A percentile compares a stretch with the other conserved stretches of the same genome.
Evolutionary conservation across 2,797 vertebrate genomes (phyloP).

Genomic region (Acanthornis magna): DNA sequence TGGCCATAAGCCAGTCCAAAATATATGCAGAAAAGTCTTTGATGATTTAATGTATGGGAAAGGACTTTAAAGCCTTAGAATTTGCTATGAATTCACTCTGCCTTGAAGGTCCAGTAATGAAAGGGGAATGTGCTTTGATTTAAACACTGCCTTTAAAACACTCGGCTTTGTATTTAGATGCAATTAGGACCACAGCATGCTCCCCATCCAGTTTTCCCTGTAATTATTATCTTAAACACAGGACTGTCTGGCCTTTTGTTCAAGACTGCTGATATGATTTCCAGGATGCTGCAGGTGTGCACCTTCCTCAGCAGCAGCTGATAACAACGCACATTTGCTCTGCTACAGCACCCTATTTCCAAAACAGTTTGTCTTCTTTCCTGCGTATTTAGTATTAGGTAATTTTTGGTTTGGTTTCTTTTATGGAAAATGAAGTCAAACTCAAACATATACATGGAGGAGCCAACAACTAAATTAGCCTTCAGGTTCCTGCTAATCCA

Average conservation of each 20-base stretch:
- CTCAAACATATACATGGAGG: neutral
- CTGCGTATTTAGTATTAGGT: neutral
- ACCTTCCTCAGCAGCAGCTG: conserved; percentile 6
- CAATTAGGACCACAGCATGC: conserved; percentile 54
- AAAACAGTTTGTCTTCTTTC: neutral
- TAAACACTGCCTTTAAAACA: conserved; percentile 22
- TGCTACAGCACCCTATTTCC: neutral
- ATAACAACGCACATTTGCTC: neutral
- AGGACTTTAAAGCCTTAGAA: conserved; percentile 55
- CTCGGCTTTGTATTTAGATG: conserved; percentile 45
- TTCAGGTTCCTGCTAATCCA: neutral
- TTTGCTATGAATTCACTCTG: conserved; percentile 32
- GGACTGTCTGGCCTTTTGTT: conserved; percentile 22
- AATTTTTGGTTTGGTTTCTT: neutral
- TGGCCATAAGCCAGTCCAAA: neutral
- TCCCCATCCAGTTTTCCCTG: conserved; percentile 28
- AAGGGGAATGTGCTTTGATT: conserved; percentile 50
- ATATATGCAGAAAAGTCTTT: conserved; percentile 24
- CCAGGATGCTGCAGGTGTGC: conserved; percentile 43
- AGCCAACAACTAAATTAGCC: neutral
- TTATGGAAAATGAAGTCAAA: neutral
- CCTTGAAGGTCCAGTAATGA: conserved; percentile 57
- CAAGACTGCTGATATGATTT: conserved; percentile 13
- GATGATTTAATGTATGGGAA: conserved; percentile 36
- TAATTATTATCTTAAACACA: conserved; percentile 58